A percentile compares a stretch with the other conserved stretches of the same genome.
These are phyloP conservation scores for Oceanites oceanicus DNA, from an alignment of 2,113 vertebrate genomes.

Conservation along the genomic window DNA sequence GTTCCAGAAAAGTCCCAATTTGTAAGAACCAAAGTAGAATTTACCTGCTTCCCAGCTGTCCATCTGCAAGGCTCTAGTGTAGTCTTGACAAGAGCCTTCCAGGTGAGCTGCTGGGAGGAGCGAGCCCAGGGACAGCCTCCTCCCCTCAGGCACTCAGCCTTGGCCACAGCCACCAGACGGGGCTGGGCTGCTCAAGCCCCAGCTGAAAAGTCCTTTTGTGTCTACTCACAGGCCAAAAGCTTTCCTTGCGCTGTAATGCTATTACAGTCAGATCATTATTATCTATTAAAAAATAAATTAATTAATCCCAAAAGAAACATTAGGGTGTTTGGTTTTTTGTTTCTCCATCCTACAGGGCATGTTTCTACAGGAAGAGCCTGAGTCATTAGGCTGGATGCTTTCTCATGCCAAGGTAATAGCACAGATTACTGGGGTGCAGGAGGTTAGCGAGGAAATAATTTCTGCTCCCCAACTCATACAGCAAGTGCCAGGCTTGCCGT, in stretches of 20 bases:
- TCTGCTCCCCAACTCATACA: not conserved
- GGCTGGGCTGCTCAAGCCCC: not conserved
- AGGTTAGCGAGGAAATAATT: not conserved
- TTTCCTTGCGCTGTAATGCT: not conserved
- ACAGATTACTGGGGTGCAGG: not conserved
- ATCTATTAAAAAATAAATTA: not conserved
- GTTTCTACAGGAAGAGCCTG: not conserved
- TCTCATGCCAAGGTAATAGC: not conserved
- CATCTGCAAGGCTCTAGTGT: not conserved
- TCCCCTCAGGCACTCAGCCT: accelerated
- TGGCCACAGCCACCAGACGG: not conserved
- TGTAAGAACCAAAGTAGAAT: not conserved
- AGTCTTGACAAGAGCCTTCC: not conserved
- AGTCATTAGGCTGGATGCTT: not conserved
- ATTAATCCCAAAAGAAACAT: not conserved
- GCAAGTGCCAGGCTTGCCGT: not conserved
- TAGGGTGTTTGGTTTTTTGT: not conserved
- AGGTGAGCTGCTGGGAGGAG: not conserved
- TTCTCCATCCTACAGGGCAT: not conserved
- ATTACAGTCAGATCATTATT: not conserved
- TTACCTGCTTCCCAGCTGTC: not conserved
- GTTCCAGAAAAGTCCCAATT: not conserved
- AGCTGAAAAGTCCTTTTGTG: not conserved
- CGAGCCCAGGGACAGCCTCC: not conserved
- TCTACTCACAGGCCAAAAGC: not conserved